Conservation (phyloP, 2,888 invertebrate genomes). For the Sycophila texana region DNA sequence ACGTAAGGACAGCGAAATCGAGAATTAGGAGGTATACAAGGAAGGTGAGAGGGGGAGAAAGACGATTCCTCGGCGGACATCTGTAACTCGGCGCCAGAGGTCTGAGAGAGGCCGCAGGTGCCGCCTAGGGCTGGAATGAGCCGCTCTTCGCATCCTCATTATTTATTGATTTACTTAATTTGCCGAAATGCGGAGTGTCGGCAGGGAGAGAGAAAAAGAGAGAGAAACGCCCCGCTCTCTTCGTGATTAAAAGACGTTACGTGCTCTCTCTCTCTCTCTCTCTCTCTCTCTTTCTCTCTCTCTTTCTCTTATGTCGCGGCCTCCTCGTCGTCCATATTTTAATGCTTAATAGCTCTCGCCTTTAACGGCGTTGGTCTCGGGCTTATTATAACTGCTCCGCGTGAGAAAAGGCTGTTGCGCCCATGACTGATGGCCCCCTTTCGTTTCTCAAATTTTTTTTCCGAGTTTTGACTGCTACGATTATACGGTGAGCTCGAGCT, state of each 20-base stretch:
- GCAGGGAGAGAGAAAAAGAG: conserved; percentile 59
- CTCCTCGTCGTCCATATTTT: conserved; percentile 67
- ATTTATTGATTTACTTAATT: conserved; percentile 75
- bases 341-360: conserved; percentile 67
- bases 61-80: conserved; percentile 24
- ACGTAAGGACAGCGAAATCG: neutral
- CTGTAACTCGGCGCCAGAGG: conserved; percentile 41
- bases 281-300: too few species aligned
- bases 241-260: conserved; percentile 75
- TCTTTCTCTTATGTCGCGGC: conserved; percentile 61
- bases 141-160: conserved; percentile 64
- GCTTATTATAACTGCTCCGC: conserved; percentile 66
- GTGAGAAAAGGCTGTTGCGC: conserved; percentile 38
- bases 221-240: conserved; percentile 59
- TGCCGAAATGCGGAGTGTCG: conserved; percentile 66
- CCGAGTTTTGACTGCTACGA: neutral
- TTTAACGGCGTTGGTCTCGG: conserved; percentile 38
- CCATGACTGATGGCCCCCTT: conserved; percentile 19
- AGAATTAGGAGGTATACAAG: too few species aligned
- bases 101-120: conserved; percentile 43
- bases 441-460: conserved; percentile 15
- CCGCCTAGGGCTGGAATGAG: conserved; percentile 43
- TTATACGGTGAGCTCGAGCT: too few species aligned
- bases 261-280: conserved; percentile 66
- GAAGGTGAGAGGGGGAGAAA: neutral